phyloP scores from a whole-genome alignment of 2,888 invertebrate genomes.

The Dynastes maya region DNA sequence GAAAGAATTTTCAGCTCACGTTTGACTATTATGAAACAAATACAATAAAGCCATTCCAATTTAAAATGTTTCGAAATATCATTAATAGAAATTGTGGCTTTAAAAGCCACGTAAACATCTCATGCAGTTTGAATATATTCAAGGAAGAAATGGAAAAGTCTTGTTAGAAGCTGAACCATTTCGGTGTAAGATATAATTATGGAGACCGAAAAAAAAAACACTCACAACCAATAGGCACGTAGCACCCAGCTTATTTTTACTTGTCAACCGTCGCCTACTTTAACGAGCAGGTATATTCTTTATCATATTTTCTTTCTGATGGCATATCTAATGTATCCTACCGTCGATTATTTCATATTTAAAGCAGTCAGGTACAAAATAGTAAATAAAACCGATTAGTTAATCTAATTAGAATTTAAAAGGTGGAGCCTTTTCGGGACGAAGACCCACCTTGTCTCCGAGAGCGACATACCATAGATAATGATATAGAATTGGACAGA shows the following conservation, averaged over 20 bases:
- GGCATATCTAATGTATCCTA: constrained; percentile 7
- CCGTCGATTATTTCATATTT: neutral
- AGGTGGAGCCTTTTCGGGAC: constrained; percentile 4
- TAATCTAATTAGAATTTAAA: constrained; percentile 44
- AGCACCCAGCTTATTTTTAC: neutral
- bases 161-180: too few relatives aligned
- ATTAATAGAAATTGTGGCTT: too few relatives aligned
- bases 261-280: constrained; percentile 12
- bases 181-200: neutral
- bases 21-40: too few relatives aligned
- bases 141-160: too few relatives aligned
- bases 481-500: too few relatives aligned
- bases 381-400: constrained; percentile 40
- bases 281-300: constrained; percentile 27
- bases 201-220: neutral
- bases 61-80: too few relatives aligned
- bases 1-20: too few relatives aligned
- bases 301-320: constrained; percentile 15
- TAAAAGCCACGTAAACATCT: too few relatives aligned
- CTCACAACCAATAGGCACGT: neutral
- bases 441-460: constrained; percentile 9
- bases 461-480: neutral
- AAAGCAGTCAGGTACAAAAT: constrained; percentile 9
- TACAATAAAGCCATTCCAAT: too few relatives aligned
- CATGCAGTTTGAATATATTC: too few relatives aligned